Evolutionary conservation across 2,888 invertebrate species (phyloP).

Genomic region (Metalampra italica): DNA sequence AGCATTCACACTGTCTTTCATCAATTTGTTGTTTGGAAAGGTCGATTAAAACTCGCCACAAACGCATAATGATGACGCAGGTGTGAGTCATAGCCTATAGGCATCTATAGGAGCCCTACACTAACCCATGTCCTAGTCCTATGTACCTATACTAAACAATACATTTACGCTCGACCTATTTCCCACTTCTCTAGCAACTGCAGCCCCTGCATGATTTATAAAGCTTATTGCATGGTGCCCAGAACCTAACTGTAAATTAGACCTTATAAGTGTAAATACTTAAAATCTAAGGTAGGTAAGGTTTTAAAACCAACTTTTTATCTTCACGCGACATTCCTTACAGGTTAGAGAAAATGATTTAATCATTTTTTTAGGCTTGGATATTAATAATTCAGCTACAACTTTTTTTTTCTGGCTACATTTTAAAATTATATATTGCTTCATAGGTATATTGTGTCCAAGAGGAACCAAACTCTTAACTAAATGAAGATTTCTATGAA

Average conservation of each 20-base stretch:
- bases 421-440: too few species aligned
- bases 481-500: too few species aligned
- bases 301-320: too few species aligned
- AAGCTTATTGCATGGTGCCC: conserved; percentile 16
- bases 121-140: conserved; percentile 39
- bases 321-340: too few species aligned
- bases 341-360: too few species aligned
- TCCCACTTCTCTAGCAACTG: conserved; percentile 11
- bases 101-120: conserved; percentile 14
- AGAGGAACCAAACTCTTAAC: too few species aligned
- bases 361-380: too few species aligned
- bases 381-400: too few species aligned
- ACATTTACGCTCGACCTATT: conserved; percentile 27
- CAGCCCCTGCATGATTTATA: conserved; percentile 14
- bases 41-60: conserved; percentile 38
- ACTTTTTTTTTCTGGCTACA: too few species aligned
- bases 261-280: too few species aligned
- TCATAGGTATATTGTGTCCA: too few species aligned
- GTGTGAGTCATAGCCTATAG: conserved; percentile 49
- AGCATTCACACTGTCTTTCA: conserved; percentile 27
- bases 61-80: conserved; percentile 44
- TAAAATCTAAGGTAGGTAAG: too few species aligned
- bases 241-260: conserved; percentile 1
- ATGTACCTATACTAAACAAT: conserved; percentile 45
- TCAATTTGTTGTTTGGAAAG: conserved; percentile 20